A percentile compares a stretch with the other conserved stretches of the same genome.
Conservation (phyloP, 2,113 vertebrate species). For the Erinaceus europaeus region DNA sequence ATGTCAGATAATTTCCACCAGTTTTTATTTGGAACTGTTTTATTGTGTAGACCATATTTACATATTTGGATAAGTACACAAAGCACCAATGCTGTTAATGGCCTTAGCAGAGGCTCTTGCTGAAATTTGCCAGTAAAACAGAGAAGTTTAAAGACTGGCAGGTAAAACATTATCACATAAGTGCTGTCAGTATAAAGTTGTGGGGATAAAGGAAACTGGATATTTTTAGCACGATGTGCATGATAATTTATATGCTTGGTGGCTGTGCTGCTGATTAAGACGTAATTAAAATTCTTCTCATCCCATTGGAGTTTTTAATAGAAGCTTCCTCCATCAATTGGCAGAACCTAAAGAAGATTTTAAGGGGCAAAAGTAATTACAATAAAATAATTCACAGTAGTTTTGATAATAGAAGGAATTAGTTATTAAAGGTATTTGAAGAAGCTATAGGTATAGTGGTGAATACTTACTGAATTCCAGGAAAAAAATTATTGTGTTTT, state of each 20-base stretch:
- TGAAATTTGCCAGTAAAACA: constrained; percentile 91
- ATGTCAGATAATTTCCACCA: constrained; percentile 94
- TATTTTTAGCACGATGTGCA: constrained; percentile 99
- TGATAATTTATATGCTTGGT: constrained; percentile 99
- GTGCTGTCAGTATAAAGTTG: constrained; percentile 94
- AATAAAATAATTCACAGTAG: constrained; percentile 87
- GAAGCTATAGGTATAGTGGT: constrained; percentile 88
- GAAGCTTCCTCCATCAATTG: constrained; percentile 89
- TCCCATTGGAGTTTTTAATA: constrained; percentile 91
- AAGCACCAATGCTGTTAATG: constrained; percentile 96
- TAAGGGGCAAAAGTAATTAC: constrained; percentile 86
- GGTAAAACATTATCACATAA: constrained; percentile 94
- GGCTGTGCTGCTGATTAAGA: constrained; percentile 99
- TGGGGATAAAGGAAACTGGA: constrained; percentile 92
- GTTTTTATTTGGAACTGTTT: constrained; percentile 94
- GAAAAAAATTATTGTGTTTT: constrained; percentile 78
- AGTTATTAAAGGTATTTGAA: constrained; percentile 91
- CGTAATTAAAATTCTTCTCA: constrained; percentile 96
- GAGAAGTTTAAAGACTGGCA: constrained; percentile 88
- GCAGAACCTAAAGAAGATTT: constrained; percentile 87
- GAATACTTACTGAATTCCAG: constrained; percentile 86
- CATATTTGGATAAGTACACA: constrained; percentile 96
- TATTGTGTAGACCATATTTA: constrained; percentile 99
- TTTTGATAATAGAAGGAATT: constrained; percentile 88
- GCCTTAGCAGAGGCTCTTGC: constrained; percentile 88